Conservation (phyloP, 2,113 vertebrate genomes). For the Rattus rattus region DNA sequence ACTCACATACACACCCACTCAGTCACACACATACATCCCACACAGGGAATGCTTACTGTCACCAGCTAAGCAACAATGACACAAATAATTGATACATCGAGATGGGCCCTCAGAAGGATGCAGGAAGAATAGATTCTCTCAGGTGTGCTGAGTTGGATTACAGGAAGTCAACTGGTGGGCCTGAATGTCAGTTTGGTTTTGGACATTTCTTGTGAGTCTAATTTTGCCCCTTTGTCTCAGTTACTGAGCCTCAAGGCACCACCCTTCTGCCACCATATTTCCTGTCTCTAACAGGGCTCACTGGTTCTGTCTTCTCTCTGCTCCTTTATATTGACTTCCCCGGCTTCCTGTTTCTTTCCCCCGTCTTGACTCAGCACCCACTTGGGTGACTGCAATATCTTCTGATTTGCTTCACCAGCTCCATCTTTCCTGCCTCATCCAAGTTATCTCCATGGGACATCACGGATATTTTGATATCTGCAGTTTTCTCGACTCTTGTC, state of each 20-base stretch:
- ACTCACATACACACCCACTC: not conserved
- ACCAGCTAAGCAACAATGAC: not conserved
- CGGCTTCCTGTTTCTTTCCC: too few species aligned
- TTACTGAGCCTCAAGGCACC: not conserved
- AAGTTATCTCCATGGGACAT: fast-evolving
- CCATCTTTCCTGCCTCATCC: not conserved
- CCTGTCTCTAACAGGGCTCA: not conserved
- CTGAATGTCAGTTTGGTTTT: not conserved
- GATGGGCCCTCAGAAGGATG: not conserved
- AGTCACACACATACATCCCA: not conserved
- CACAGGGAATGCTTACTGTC: not conserved
- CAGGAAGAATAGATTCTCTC: not conserved
- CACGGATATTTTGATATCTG: not conserved
- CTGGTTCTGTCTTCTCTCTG: not conserved
- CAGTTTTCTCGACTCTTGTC: not conserved
- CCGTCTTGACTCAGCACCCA: not conserved
- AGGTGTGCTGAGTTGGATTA: not conserved
- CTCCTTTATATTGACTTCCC: not conserved
- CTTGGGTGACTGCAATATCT: fast-evolving
- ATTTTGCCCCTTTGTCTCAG: not conserved
- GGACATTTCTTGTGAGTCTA: not conserved
- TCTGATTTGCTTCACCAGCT: not conserved
- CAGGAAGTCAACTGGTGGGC: not conserved
- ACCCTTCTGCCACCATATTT: not conserved
- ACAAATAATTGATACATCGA: not conserved